Evolutionary conservation across 2,888 invertebrate species (phyloP), one percentile per base, ranked within the genome.

Genomic region (Sinelater perroti): DNA sequence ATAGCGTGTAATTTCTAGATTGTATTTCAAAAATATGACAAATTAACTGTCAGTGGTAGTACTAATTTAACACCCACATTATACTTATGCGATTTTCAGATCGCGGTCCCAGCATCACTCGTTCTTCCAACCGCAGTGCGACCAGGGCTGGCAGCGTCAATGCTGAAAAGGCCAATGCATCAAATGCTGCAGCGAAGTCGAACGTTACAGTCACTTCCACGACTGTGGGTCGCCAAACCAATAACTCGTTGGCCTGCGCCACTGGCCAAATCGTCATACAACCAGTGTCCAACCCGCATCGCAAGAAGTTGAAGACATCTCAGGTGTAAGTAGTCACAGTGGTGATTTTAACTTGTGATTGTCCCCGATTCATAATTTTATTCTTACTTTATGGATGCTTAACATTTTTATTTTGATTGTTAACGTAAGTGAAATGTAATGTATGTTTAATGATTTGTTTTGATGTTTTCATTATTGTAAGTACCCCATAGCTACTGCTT

Each of bases 201-300:
- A 14, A 1, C 7, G 46, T 20, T 30, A 13, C 33, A 38, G 49
- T 16, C 28, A 28, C 16, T 28, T 45, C 56, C 14, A 67, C 71
- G 64, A 80, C 83, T 1, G 77, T 84, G 17, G 92, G 93, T 49
- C 82, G 93, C 57, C 92, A 93, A 78, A 93, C 93, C 6, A 93
- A 93, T 73, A 93, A 93, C 77, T 93, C 93, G 1, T 80, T 93
- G 40, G 89, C 93, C 1, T 90, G 90, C 7, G 88, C 91, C 45
- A 91, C 91, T 1, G 93, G 92, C 18, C 91, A 91, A 74, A 91
- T 93, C 63, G 83, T 92, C 54, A 91, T 93, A 75, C 88, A 82
- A 61, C 80, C 81, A 1, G 66, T 74, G 10, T 64, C 73, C 2
- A 75, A 72, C 66, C 63, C 73, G 18, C 69, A 67, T 65, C 72